These are phyloP conservation scores for Aphaenogaster ashmeadi DNA, from an alignment of 1,140 invertebrate genomes.

Conservation along the genomic window DNA sequence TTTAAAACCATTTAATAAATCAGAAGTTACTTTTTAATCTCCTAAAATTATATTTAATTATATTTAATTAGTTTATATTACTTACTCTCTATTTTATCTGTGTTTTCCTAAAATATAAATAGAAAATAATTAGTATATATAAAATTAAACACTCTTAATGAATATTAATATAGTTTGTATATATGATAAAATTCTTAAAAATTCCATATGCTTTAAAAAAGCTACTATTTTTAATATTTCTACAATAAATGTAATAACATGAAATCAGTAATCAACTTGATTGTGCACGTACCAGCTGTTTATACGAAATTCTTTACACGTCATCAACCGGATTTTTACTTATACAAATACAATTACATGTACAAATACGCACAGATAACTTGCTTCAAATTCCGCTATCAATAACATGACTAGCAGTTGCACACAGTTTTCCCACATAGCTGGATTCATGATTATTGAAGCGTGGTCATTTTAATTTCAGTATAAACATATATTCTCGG, in stretches of 20 bases:
- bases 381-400: not conserved
- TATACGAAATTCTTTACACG: not conserved
- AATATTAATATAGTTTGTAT: not conserved
- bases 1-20: not conserved
- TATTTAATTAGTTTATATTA: not conserved
- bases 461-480: not conserved
- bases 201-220: not conserved
- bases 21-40: not conserved
- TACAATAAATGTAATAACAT: not conserved
- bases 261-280: not conserved
- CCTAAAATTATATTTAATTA: not conserved
- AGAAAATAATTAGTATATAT: not conserved
- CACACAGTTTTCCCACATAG: not conserved
- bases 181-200: not conserved
- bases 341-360: not conserved
- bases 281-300: not conserved
- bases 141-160: not conserved
- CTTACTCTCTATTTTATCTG: not conserved
- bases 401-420: not conserved
- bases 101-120: not conserved
- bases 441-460: not conserved
- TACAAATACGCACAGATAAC: not conserved
- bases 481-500: not conserved
- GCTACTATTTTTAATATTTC: not conserved
- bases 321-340: not conserved